Conservation (phyloP, 2,888 invertebrate genomes). For the Azorinus chamasolen region DNA sequence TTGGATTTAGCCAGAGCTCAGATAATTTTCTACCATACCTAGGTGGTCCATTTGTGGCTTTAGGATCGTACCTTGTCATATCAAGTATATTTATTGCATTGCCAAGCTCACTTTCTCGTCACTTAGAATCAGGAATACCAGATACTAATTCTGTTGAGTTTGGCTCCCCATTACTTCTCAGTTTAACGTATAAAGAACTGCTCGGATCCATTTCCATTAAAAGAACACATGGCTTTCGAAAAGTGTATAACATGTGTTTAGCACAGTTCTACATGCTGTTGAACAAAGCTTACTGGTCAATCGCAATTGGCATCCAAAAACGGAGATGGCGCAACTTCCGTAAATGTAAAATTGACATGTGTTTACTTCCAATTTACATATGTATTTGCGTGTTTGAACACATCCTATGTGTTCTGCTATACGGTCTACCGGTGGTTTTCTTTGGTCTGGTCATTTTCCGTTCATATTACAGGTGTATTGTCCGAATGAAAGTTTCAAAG, state of each 20-base stretch:
- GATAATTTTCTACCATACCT: constrained; percentile 51
- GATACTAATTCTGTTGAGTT: neutral
- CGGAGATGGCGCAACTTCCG: constrained; percentile 14
- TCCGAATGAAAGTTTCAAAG: neutral
- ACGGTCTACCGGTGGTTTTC: constrained; percentile 53
- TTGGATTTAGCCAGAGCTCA: constrained; percentile 51
- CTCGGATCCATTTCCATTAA: constrained; percentile 41
- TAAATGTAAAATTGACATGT: neutral
- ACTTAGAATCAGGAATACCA: constrained; percentile 35
- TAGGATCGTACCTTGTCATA: constrained; percentile 35
- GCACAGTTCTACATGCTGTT: constrained; percentile 58
- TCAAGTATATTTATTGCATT: constrained; percentile 25
- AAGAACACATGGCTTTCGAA: constrained; percentile 32
- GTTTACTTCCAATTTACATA: constrained; percentile 40
- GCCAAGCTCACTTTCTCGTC: constrained; percentile 44
- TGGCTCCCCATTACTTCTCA: neutral
- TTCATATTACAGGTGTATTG: neutral
- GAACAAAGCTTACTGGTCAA: constrained; percentile 55
- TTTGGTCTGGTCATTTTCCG: constrained; percentile 20
- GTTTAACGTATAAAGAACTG: constrained; percentile 10
- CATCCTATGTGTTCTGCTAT: constrained; percentile 25
- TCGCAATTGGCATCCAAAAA: constrained; percentile 26
- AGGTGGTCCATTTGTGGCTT: constrained; percentile 61
- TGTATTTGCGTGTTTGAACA: constrained; percentile 43
- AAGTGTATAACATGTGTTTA: constrained; percentile 35